These are phyloP conservation scores for Aleadryas rufinucha DNA, from an alignment of 2,113 vertebrate genomes.

Conservation along the genomic window DNA sequence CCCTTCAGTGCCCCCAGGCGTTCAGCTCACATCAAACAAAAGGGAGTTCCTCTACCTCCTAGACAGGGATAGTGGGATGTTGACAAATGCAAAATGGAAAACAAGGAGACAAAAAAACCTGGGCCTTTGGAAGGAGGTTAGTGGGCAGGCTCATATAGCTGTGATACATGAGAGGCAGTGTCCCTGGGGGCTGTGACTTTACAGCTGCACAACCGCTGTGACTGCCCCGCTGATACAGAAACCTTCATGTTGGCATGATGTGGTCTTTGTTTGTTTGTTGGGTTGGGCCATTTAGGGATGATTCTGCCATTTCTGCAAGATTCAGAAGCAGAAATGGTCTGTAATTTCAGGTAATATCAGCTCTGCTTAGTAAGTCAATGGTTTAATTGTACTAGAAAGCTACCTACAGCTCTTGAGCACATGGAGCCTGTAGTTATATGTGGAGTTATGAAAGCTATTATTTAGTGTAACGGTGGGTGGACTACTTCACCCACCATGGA, in stretches of 20 bases:
- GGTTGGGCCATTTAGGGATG: background rate
- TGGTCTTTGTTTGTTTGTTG: background rate
- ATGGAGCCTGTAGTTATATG: background rate
- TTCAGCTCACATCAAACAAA: constrained; percentile 30
- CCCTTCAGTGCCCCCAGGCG: background rate
- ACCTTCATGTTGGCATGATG: background rate
- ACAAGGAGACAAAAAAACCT: background rate
- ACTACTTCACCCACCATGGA: background rate
- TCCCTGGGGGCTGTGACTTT: background rate
- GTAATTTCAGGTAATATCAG: background rate
- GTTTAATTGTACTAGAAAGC: background rate
- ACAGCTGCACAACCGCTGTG: background rate
- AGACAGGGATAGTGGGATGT: background rate
- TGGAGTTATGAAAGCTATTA: background rate
- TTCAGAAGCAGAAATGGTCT: background rate
- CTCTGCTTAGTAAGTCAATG: background rate
- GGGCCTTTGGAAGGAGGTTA: background rate
- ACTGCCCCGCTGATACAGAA: accelerated
- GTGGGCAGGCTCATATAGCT: background rate
- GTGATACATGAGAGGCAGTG: background rate
- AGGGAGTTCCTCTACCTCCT: background rate
- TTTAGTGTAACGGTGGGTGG: background rate
- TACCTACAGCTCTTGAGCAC: background rate
- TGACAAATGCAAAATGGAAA: constrained; percentile 38
- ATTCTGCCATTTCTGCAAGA: background rate